Evolutionary conservation across 2,888 invertebrate genomes (phyloP), one percentile per base, ranked within the genome.

Genomic region (Brachycybe producta): DNA sequence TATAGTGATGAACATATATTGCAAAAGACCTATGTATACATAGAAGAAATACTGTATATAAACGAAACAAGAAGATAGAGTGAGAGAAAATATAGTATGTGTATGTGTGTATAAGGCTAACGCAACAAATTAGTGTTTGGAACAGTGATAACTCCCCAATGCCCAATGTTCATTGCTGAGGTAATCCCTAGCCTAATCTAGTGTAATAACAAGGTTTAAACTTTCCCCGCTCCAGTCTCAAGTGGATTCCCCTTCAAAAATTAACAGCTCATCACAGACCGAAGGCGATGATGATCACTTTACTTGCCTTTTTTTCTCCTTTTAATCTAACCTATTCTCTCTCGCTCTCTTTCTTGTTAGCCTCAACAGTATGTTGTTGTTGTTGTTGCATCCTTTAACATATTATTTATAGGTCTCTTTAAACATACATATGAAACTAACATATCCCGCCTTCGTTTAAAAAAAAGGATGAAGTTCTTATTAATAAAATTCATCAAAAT

Each of bases 401-500:
- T n/a, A n/a, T n/a, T n/a, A n/a, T n/a, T n/a, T n/a, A n/a, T n/a
- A n/a, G n/a, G n/a, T n/a, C n/a, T n/a, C n/a, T n/a, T n/a, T n/a
- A n/a, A n/a, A n/a, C 32, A n/a, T 32, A n/a, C 32, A 32, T n/a
- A n/a, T n/a, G n/a, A 11, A 11, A n/a, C 11, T n/a, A n/a, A 32
- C 32, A n/a, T 11, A 32, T 11, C 32, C 11, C 11, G 11, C 32
- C 34, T 19, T 24, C 15, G 32, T 34, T 45, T 32, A 45, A 32
- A 45, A 45, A 45, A 45, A 19, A 30, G 34, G 45, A 45, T 45
- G 45, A 30, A 45, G 45, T 45, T n/a, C n/a, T n/a, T 45, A 45
- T 45, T 45, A 45, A 45, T 45, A 45, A 45, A 45, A 45, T 45
- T 45, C 45, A 45, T 45, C 45, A 45, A 45, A 45, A 45, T 45